Evolutionary conservation across 2,113 vertebrate species (phyloP), one percentile per base, ranked within the genome.

Genomic region (Actenoides lindsayi): DNA sequence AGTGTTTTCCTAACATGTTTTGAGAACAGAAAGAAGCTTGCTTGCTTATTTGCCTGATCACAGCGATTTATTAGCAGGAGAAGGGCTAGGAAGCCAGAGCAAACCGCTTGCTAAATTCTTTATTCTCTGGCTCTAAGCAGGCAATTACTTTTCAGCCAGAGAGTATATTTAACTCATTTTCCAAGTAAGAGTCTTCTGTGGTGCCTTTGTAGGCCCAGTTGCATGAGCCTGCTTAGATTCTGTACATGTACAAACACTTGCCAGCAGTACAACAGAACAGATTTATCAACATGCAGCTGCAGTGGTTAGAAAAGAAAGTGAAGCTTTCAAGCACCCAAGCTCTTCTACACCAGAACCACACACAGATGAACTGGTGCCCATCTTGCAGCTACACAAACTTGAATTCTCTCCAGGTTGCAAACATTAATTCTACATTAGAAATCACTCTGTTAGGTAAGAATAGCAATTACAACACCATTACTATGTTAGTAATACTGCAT

Each of bases 21-120:
- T 31, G 37, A 89, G 80, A 95, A 62, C 44, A 82, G 69, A 81
- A 91, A 69, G 77, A 54, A 3, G 0, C 69, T 89, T 87, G 42
- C 70, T 87, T 87, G 56, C 83, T 78, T 78, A 56, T 85, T 95
- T 93, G 85, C 50, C 87, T 87, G n/a, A 62, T 94, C 77, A 76
- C 73, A 44, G 16, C 68, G 60, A 89, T 92, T 82, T 92, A 75
- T 84, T 75, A 93, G 62, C 44, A 79, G 33, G 20, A 71, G 71
- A 74, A 75, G 50, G 57, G 57, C 65, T 84, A 44, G 57, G n/a
- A 94, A 87, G 74, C 57, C 77, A 82, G 77, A 75, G 44, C 57
- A 93, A 95, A 64, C 69, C 73, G 33, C 80, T 90, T 86, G 48
- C 80, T 92, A 89, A 90, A 76, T 86, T 95, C n/a, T 65, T 95